Conservation (phyloP, 2,797 vertebrate genomes). For the Enteromius radiatus region DNA sequence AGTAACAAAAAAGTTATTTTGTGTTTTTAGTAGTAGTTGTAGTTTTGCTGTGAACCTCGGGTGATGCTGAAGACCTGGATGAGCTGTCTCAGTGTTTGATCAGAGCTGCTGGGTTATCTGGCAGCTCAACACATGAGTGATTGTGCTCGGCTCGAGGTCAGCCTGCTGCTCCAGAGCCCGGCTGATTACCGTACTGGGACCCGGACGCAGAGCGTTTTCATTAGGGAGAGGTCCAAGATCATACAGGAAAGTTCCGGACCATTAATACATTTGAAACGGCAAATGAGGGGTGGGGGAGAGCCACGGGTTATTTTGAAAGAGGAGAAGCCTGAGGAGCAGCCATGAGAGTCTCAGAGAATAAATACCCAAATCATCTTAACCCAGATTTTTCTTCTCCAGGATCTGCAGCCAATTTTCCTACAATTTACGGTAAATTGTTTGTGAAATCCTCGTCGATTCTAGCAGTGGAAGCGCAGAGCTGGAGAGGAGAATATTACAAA, state of each 20-base stretch:
- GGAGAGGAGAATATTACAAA: not conserved
- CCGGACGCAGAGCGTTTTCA: conserved; percentile 79
- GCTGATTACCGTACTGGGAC: conserved; percentile 81
- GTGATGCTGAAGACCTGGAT: not conserved
- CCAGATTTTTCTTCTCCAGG: conserved; percentile 66
- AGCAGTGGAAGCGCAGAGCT: conserved; percentile 41
- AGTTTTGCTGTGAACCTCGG: not conserved
- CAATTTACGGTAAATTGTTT: conserved; percentile 86
- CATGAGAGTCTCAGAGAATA: conserved; percentile 78
- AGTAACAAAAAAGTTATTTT: not conserved
- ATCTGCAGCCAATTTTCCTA: conserved; percentile 85
- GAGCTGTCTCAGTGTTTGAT: not conserved
- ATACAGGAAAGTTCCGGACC: conserved; percentile 84
- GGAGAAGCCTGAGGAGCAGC: conserved; percentile 77
- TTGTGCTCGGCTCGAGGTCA: conserved; percentile 66
- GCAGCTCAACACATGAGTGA: not conserved
- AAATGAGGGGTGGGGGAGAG: conserved; percentile 69
- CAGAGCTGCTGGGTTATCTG: conserved; percentile 9
- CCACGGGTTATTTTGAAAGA: conserved; percentile 81
- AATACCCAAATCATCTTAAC: conserved; percentile 80
- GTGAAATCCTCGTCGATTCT: conserved; percentile 80
- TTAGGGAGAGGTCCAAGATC: conserved; percentile 84
- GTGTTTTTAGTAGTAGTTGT: not conserved
- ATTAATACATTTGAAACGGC: conserved; percentile 86
- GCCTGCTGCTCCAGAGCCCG: conserved; percentile 74